Evolutionary conservation across 2,888 invertebrate genomes (phyloP), one percentile per base, ranked within the genome.

Genomic region (Leptopilina syphax): DNA sequence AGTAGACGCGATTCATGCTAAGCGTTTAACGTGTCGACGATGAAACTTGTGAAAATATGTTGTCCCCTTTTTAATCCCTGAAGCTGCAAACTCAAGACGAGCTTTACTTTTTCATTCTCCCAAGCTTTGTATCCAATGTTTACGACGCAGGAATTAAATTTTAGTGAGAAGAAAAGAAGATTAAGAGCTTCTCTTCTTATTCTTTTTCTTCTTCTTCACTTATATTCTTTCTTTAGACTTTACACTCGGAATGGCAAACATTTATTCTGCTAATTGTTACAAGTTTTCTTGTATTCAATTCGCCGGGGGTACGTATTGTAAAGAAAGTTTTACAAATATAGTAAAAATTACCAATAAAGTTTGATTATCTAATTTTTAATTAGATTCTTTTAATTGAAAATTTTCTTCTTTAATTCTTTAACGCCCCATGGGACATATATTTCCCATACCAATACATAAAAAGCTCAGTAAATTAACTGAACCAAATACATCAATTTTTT

Each of bases 21-120:
- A 73, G 73, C 73, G n/a, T 73, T 73, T 73, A 73, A 57, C 73
- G 73, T 41, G 73, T 57, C 57, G 57, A 34, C 73, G 73, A 73
- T 73, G 57, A 73, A 73, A 73, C 34, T 73, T 73, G 57, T 73
- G 73, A 73, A 73, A 73, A 73, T 73, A 73, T 73, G 73, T 73
- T 57, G 73, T 73, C 73, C 57, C 57, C 73, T 57, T 57, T 50
- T 73, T 73, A 73, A 73, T 73, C 73, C 18, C 27, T 5, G 57
- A 73, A 34, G 73, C 57, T 73, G 34, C 57, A 73, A 34, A 73
- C 57, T 73, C 57, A 54, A 73, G 57, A 57, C 73, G 73, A 73
- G 73, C 73, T 73, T 73, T 73, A 73, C 73, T 57, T 73, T 73
- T 73, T 73, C 34, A 73, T 73, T 73, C 57, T 73, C 57, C 34